Percentiles rank a stretch among this genome's conserved stretches.
These are phyloP conservation scores for Tylochromis polylepis DNA, from an alignment of 2,113 vertebrate species.

Conservation along the genomic window DNA sequence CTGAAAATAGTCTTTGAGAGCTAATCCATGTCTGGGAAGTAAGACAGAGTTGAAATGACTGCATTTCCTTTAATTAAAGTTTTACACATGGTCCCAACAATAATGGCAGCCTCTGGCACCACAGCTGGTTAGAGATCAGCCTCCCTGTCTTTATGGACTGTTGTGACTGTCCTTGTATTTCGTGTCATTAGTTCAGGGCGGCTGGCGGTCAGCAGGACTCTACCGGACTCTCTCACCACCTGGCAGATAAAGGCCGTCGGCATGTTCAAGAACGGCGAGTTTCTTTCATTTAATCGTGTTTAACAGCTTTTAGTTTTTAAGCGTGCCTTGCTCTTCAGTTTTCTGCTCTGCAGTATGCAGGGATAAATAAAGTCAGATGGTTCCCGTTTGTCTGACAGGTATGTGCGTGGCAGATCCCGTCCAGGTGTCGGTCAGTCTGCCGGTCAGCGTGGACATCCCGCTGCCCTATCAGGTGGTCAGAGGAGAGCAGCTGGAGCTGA, in stretches of 20 bases:
- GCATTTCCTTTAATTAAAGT: not conserved
- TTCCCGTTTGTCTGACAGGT: conserved; percentile 61
- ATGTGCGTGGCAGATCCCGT: conserved; percentile 81
- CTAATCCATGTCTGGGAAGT: not conserved
- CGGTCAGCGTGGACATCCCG: conserved; percentile 78
- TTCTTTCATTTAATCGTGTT: not conserved
- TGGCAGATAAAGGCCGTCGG: conserved; percentile 88
- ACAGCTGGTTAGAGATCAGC: not conserved
- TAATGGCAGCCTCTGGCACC: not conserved
- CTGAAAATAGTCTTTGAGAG: not conserved
- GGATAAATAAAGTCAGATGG: not conserved
- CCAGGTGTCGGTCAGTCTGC: conserved; percentile 74
- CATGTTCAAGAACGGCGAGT: conserved; percentile 81
- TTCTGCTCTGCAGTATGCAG: not conserved
- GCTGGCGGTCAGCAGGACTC: conserved; percentile 39
- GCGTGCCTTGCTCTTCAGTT: not conserved
- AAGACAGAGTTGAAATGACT: not conserved
- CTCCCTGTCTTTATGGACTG: not conserved
- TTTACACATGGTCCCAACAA: not conserved
- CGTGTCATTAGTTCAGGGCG: conserved; percentile 51
- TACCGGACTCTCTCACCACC: conserved; percentile 91
- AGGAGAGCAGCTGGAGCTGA: conserved; percentile 87
- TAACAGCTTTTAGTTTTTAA: not conserved
- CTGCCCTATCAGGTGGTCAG: conserved; percentile 90
- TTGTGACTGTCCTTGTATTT: not conserved